These are phyloP conservation scores for Astropecten irregularis DNA, from an alignment of 53 echinoderm and acorn worm genomes.

Conservation along the genomic window DNA sequence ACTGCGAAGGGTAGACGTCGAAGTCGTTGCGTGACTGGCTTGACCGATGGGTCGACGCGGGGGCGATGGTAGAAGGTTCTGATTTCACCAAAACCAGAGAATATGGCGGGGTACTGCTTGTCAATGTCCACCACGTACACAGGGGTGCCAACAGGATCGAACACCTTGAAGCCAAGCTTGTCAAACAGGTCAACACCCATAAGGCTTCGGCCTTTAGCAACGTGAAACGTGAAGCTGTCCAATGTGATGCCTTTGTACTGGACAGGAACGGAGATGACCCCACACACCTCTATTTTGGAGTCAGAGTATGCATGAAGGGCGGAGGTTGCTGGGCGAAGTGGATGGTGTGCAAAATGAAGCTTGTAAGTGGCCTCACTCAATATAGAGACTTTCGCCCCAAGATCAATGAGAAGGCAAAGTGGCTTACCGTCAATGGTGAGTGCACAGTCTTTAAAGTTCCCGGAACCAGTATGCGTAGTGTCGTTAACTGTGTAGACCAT, in stretches of 20 bases:
- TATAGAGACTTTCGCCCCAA: constrained; percentile 18
- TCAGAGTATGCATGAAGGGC: constrained; percentile 22
- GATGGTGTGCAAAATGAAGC: constrained; percentile 1
- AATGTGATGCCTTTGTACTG: constrained; percentile 28
- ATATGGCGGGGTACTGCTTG: neutral
- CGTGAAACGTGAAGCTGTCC: constrained; percentile 8
- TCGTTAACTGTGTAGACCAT: neutral
- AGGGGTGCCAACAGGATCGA: neutral
- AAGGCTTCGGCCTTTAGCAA: neutral
- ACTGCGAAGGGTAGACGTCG: constrained; percentile 28
- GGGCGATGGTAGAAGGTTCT: constrained; percentile 12
- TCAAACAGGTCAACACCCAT: neutral
- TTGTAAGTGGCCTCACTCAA: neutral
- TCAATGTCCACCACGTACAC: constrained; percentile 31
- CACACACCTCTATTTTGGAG: constrained; percentile 23
- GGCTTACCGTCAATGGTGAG: neutral
- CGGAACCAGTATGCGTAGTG: neutral
- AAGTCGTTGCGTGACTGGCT: constrained; percentile 23
- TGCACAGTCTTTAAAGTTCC: constrained; percentile 11
- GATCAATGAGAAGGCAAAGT: constrained; percentile 10
- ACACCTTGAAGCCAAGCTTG: neutral
- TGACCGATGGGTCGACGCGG: neutral
- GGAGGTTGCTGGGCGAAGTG: neutral
- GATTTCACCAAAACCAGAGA: neutral
- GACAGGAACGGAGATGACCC: constrained; percentile 21